Percentiles rank a stretch among this genome's conserved stretches.
Evolutionary conservation across 2,888 invertebrate species (phyloP).

Genomic region (Tenthredo amoena): DNA sequence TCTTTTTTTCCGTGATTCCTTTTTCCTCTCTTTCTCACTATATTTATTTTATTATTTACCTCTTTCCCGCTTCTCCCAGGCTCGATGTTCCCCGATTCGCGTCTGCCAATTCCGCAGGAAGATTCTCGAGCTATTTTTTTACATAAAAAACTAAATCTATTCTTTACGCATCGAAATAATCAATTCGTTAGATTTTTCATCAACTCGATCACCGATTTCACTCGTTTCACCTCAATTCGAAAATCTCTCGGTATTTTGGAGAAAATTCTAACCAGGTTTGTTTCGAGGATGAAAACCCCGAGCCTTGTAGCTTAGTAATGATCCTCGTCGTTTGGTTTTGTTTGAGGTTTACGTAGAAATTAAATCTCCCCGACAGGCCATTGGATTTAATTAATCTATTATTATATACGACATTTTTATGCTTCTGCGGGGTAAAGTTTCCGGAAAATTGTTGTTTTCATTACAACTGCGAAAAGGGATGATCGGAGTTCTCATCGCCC

Average conservation of each 20-base stretch:
- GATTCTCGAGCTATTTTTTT: not conserved
- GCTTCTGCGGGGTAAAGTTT: not conserved
- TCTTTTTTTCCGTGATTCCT: not conserved
- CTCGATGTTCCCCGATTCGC: not conserved
- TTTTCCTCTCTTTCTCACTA: not conserved
- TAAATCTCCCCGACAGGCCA: not conserved
- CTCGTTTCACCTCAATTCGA: not conserved
- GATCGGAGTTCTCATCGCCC: not conserved
- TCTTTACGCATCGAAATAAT: not conserved
- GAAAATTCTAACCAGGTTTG: slow-evolving; percentile 4
- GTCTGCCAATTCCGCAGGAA: not conserved
- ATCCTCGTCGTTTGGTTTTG: not conserved
- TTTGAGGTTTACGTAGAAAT: not conserved
- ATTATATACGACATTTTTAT: not conserved
- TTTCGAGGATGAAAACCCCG: not conserved
- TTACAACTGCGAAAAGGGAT: not conserved
- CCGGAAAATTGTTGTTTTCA: not conserved
- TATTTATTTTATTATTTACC: not conserved
- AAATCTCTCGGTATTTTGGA: not conserved
- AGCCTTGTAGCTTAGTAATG: not conserved
- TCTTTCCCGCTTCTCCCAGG: not conserved
- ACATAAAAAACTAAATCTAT: not conserved
- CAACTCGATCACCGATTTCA: not conserved
- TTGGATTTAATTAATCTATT: not conserved
- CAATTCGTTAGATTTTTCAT: not conserved